phyloP scores from a whole-genome alignment of 1,140 invertebrate species.

The Teleogryllus occipitalis region DNA sequence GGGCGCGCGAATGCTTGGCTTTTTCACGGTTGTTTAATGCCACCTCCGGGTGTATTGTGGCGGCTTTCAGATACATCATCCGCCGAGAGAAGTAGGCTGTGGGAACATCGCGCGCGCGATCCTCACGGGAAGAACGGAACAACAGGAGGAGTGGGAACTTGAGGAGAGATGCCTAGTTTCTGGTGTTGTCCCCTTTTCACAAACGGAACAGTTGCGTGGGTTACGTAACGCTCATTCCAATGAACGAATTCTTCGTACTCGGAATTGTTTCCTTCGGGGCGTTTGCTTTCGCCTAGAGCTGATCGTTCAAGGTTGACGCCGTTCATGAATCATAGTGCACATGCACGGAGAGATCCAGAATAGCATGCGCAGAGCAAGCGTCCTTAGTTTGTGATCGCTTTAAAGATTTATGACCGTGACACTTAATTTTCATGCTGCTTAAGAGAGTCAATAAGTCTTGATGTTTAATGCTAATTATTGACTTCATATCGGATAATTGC shows the following conservation, averaged over 20 bases:
- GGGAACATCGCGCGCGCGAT: not conserved
- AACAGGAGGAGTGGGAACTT: not conserved
- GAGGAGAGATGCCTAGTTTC: not conserved
- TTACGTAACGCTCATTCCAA: not conserved
- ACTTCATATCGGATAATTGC: no score
- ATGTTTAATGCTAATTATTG: no score
- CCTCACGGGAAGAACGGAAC: not conserved
- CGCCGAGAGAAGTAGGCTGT: not conserved
- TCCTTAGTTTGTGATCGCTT: no score
- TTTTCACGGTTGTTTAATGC: not conserved
- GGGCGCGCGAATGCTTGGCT: not conserved
- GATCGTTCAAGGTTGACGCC: no score
- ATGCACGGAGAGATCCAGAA: no score
- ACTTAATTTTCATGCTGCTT: no score
- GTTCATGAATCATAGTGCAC: no score
- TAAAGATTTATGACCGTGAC: no score
- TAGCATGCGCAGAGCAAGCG: no score
- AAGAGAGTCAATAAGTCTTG: no score
- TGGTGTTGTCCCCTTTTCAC: not conserved
- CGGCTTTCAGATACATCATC: not conserved
- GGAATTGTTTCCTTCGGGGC: not conserved
- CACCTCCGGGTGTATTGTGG: not conserved
- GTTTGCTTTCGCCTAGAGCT: no score
- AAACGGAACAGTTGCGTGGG: not conserved
- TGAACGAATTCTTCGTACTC: not conserved